phyloP scores from a whole-genome alignment of 2,113 vertebrate genomes.

The Nothocercus nigrocapillus region DNA sequence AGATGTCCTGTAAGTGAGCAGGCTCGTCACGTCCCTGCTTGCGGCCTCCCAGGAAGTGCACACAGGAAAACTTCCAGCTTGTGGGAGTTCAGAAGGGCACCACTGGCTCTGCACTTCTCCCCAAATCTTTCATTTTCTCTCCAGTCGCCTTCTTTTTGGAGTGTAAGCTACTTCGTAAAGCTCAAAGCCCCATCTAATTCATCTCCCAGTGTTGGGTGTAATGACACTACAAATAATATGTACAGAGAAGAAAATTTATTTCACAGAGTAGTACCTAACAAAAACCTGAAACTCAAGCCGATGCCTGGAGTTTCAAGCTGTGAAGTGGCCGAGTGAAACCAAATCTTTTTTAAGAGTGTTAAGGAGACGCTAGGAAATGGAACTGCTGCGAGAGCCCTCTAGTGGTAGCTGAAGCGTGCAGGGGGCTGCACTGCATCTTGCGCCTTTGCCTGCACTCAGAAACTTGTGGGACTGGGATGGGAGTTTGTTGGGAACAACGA shows the following conservation, averaged over 20 bases:
- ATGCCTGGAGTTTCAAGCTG: not conserved
- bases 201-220: not conserved
- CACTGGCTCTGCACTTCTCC: not conserved
- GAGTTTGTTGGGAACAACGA: not conserved
- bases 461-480: not conserved
- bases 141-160: not conserved
- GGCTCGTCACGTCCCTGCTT: not conserved
- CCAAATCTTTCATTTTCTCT: not conserved
- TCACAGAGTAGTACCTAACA: not conserved
- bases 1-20: not conserved
- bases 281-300: not conserved
- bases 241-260: not conserved
- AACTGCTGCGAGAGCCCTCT: conserved; percentile 61
- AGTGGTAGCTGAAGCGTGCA: not conserved
- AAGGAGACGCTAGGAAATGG: not conserved
- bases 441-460: fast-evolving
- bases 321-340: not conserved
- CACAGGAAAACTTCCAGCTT: not conserved
- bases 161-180: not conserved
- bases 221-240: not conserved
- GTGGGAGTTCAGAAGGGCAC: not conserved
- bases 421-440: not conserved
- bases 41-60: not conserved
- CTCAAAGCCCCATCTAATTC: not conserved
- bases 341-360: not conserved